phyloP scores from a whole-genome alignment of 2,888 invertebrate genomes.

The Macrosiphum euphorbiae region DNA sequence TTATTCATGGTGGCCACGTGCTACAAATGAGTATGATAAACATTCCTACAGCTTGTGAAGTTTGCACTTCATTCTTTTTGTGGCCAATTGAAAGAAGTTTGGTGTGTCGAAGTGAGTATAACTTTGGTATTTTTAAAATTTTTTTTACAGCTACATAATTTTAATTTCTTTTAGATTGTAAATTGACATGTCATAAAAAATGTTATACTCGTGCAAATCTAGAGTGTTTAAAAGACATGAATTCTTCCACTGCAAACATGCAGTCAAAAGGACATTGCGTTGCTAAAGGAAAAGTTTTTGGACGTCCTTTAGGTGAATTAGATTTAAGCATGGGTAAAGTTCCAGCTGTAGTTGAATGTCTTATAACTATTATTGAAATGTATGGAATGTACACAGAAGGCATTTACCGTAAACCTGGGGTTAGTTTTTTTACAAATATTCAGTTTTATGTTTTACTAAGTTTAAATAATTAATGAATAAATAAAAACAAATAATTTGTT shows the following conservation, averaged over 20 bases:
- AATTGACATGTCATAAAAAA: constrained; percentile 94
- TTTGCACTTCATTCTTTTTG: constrained; percentile 93
- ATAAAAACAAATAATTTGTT: not conserved
- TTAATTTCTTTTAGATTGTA: constrained; percentile 77
- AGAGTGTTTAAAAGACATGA: constrained; percentile 74
- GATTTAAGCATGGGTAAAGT: constrained; percentile 84
- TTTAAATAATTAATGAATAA: not conserved
- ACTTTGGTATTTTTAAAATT: constrained; percentile 67
- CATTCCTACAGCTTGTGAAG: constrained; percentile 96
- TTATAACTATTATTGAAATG: constrained; percentile 91
- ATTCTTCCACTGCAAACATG: constrained; percentile 45
- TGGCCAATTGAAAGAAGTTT: constrained; percentile 95
- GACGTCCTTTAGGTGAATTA: constrained; percentile 82
- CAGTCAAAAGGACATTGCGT: constrained; percentile 67
- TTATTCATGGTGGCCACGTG: constrained; percentile 84
- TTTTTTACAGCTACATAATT: not conserved
- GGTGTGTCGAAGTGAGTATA: constrained; percentile 76
- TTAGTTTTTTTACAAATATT: constrained; percentile 71
- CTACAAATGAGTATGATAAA: constrained; percentile 92
- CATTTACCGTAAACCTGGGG: constrained; percentile 91
- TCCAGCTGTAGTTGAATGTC: constrained; percentile 88
- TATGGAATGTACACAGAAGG: constrained; percentile 93
- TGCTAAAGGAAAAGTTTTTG: constrained; percentile 77
- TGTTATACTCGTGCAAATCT: constrained; percentile 83
- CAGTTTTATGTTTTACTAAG: not conserved